These are phyloP conservation scores for Drosophila repleta DNA, from an alignment of 1,140 invertebrate genomes.

Conservation along the genomic window DNA sequence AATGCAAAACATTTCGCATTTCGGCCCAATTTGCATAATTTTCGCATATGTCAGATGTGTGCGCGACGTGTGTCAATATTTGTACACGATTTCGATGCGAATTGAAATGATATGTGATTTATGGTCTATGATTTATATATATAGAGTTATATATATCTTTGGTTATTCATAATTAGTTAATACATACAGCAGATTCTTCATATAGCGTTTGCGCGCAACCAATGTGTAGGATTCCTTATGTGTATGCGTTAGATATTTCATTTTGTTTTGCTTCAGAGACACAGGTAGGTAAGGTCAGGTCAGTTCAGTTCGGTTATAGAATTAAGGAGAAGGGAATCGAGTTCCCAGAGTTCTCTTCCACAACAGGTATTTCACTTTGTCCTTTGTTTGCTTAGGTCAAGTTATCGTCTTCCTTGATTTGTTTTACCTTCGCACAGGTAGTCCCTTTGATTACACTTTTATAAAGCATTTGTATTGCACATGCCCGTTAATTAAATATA, in stretches of 20 bases:
- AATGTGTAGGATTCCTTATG: slow-evolving; percentile 85
- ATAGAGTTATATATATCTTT: background rate
- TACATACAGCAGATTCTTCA: slow-evolving; percentile 85
- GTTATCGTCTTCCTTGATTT: background rate
- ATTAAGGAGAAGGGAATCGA: too few species aligned
- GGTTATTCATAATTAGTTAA: slow-evolving; percentile 1
- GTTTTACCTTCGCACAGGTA: slow-evolving; percentile 66
- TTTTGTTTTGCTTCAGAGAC: slow-evolving; percentile 67
- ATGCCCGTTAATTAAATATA: slow-evolving; percentile 28
- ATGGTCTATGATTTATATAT: background rate
- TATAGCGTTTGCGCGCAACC: slow-evolving; percentile 85
- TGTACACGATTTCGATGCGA: slow-evolving; percentile 26
- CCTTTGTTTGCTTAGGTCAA: slow-evolving; percentile 67
- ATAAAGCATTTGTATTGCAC: slow-evolving; percentile 66
- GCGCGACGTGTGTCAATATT: slow-evolving; percentile 36
- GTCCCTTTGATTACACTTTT: slow-evolving; percentile 34
- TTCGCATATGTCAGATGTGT: slow-evolving; percentile 66
- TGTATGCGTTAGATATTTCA: slow-evolving; percentile 85
- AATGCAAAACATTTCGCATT: slow-evolving; percentile 29
- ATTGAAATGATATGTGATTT: slow-evolving; percentile 18
- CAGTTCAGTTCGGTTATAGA: background rate
- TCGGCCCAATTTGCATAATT: slow-evolving; percentile 66
- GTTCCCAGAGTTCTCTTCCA: slow-evolving; percentile 7
- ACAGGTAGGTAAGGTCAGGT: slow-evolving; percentile 10
- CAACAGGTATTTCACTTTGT: slow-evolving; percentile 49